These are phyloP conservation scores for Microtus richardsoni DNA, from an alignment of 2,113 vertebrate genomes.

Conservation along the genomic window DNA sequence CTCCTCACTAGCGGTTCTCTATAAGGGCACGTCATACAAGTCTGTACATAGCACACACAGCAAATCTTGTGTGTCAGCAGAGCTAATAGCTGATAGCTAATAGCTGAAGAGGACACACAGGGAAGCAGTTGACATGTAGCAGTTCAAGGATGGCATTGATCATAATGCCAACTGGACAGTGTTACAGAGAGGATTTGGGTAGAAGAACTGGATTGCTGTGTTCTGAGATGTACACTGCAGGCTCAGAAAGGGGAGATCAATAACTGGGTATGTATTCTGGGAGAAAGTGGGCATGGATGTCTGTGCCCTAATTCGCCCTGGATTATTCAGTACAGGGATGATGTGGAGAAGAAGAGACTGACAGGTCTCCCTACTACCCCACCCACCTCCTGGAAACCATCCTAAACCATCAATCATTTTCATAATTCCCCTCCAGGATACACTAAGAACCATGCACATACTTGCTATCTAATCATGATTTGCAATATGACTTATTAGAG, in stretches of 20 bases:
- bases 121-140: neutral
- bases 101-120: neutral
- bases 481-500: neutral
- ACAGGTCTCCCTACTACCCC: neutral
- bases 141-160: neutral
- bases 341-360: neutral
- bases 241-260: constrained; percentile 23
- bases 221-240: neutral
- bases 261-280: neutral
- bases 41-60: neutral
- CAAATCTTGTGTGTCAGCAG: neutral
- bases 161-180: neutral
- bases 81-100: too few species aligned
- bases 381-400: neutral
- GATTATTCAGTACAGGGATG: neutral
- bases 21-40: neutral
- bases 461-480: neutral
- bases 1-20: neutral
- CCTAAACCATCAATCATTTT: constrained; percentile 1
- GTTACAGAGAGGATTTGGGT: neutral
- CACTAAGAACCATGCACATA: neutral
- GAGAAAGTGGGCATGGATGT: neutral
- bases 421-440: neutral
- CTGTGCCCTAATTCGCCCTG: neutral
- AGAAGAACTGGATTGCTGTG: neutral